Conservation (phyloP, 2,797 vertebrate genomes). For the Hydrocynus forskahlii region DNA sequence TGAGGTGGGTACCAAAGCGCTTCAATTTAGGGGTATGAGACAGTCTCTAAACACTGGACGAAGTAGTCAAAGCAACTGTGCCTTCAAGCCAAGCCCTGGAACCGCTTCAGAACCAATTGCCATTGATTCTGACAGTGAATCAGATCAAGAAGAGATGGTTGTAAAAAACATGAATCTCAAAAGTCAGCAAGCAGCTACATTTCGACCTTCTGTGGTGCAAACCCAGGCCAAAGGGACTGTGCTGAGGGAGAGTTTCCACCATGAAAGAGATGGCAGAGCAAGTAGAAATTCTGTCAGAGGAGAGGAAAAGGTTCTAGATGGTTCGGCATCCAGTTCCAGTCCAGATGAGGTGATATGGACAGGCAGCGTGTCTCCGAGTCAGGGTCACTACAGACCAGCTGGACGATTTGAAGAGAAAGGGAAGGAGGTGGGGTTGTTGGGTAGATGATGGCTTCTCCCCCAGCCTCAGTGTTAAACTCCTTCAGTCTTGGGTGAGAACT, state of each 20-base stretch:
- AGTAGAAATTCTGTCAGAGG: constrained; percentile 43
- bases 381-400: constrained; percentile 54
- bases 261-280: constrained; percentile 31
- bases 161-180: constrained; percentile 55
- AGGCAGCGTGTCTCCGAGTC: constrained; percentile 49
- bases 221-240: constrained; percentile 40
- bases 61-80: constrained; percentile 84
- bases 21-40: constrained; percentile 21
- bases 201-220: constrained; percentile 38
- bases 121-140: constrained; percentile 78
- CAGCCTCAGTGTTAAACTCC: background rate
- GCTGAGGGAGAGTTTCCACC: constrained; percentile 36
- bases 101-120: constrained; percentile 76
- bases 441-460: constrained; percentile 52
- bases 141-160: constrained; percentile 64
- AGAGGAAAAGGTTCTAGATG: constrained; percentile 49
- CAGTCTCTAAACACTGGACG: constrained; percentile 64
- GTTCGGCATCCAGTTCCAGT: constrained; percentile 48
- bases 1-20: constrained; percentile 28
- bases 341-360: constrained; percentile 56
- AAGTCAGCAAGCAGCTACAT: constrained; percentile 27
- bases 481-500: constrained; percentile 38
- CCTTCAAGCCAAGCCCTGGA: constrained; percentile 70
- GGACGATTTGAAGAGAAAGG: constrained; percentile 60
- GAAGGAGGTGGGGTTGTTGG: constrained; percentile 58